A percentile compares a stretch with the other conserved stretches of the same genome.
Conservation (phyloP, 2,888 invertebrate species). For the Octonoba sinensis region DNA sequence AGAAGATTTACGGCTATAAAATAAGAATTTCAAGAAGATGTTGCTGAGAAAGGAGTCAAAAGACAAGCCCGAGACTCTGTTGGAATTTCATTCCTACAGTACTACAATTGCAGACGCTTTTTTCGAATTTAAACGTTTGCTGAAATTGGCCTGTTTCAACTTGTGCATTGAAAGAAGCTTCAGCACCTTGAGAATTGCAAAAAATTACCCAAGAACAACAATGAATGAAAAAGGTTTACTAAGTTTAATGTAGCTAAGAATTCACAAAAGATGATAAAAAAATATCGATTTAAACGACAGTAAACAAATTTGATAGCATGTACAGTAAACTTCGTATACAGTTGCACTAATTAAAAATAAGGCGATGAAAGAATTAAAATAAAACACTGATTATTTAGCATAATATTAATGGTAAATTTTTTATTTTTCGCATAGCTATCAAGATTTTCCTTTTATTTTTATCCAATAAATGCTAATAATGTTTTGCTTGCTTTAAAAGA, state of each 20-base stretch:
- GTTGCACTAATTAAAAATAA: too few species aligned
- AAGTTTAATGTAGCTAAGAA: background rate
- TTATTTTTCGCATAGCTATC: too few species aligned
- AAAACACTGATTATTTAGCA: too few species aligned
- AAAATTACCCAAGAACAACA: slow-evolving; percentile 1
- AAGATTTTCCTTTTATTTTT: too few species aligned
- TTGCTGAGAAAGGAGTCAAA: background rate
- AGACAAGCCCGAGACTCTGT: background rate
- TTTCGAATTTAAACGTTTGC: background rate
- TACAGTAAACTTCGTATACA: background rate
- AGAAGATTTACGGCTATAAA: background rate
- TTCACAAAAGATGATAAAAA: background rate
- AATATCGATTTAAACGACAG: background rate
- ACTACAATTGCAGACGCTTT: slow-evolving; percentile 4
- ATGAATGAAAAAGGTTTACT: background rate
- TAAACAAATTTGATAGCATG: too few species aligned
- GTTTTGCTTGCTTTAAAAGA: too few species aligned
- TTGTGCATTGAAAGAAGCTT: slow-evolving; percentile 7
- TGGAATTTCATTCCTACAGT: background rate
- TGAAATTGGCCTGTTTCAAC: slow-evolving; percentile 2
- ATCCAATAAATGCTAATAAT: too few species aligned
- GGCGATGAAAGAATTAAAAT: too few species aligned
- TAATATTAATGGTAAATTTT: too few species aligned
- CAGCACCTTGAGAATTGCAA: slow-evolving; percentile 20
- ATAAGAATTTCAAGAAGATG: background rate